phyloP scores from a whole-genome alignment of 2,888 invertebrate species.

The Nymphalis urticae region DNA sequence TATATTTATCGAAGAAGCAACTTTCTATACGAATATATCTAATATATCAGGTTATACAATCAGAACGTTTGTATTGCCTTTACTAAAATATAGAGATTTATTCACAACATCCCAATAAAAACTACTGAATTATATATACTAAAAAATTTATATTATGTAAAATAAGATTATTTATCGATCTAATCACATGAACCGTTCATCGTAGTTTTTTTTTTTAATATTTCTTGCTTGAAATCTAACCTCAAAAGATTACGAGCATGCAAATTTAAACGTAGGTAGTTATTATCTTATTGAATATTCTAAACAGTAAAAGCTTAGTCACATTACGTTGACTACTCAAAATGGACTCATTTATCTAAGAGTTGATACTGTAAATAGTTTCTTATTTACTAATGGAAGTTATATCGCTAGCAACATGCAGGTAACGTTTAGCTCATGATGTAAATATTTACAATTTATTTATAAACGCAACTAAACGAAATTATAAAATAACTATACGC shows the following conservation, averaged over 20 bases:
- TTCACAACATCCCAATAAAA: too few relatives aligned
- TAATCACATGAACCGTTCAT: background rate
- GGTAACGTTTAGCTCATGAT: background rate
- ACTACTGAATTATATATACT: too few relatives aligned
- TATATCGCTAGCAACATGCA: slow-evolving; percentile 2
- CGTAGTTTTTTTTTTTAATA: background rate
- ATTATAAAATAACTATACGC: background rate
- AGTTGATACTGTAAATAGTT: slow-evolving; percentile 10
- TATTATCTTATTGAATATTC: slow-evolving; percentile 32
- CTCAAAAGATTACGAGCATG: slow-evolving; percentile 12
- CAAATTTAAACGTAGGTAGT: slow-evolving; percentile 24
- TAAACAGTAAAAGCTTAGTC: slow-evolving; percentile 32
- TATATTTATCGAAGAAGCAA: too few relatives aligned
- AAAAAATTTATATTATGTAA: too few relatives aligned
- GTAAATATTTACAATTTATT: slow-evolving; percentile 3
- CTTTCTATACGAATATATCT: too few relatives aligned
- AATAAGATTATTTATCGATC: background rate
- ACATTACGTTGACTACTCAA: slow-evolving; percentile 28
- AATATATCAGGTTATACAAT: too few relatives aligned
- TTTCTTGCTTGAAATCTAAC: background rate
- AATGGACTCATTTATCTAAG: slow-evolving; percentile 18
- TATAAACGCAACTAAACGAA: too few relatives aligned
- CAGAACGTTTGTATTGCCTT: too few relatives aligned
- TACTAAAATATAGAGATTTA: too few relatives aligned
- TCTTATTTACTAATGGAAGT: slow-evolving; percentile 12